Conservation (phyloP, 2,113 vertebrate species). For the Catharus bicknelli region DNA sequence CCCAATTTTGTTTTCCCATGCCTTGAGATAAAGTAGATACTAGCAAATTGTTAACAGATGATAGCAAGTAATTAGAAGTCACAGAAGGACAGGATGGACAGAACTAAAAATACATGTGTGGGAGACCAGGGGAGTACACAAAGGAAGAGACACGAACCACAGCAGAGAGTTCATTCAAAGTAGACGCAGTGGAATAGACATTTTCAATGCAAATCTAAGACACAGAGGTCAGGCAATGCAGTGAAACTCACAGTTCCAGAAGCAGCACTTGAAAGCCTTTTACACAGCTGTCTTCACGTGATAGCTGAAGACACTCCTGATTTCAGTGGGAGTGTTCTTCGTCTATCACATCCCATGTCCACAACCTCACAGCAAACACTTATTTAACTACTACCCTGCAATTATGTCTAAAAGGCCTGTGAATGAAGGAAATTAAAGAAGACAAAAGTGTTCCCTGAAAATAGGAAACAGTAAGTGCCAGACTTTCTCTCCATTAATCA, state of each 20-base stretch:
- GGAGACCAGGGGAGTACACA: neutral
- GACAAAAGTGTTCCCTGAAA: neutral
- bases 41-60: neutral
- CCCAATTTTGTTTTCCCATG: neutral
- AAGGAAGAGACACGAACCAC: neutral
- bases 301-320: neutral
- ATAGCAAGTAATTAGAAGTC: neutral
- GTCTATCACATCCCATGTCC: neutral
- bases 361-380: neutral
- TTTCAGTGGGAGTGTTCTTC: neutral
- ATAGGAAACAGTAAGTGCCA: neutral
- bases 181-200: fast-evolving
- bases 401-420: neutral
- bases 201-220: neutral
- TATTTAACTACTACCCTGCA: neutral
- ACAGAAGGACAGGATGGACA: neutral
- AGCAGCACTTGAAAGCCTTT: neutral
- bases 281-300: neutral
- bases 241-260: neutral
- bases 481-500: neutral
- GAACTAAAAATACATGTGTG: neutral
- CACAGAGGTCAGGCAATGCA: neutral
- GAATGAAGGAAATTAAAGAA: neutral
- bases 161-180: neutral
- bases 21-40: neutral